Conservation (phyloP, 2,888 invertebrate species). For the Pammene aurita region DNA sequence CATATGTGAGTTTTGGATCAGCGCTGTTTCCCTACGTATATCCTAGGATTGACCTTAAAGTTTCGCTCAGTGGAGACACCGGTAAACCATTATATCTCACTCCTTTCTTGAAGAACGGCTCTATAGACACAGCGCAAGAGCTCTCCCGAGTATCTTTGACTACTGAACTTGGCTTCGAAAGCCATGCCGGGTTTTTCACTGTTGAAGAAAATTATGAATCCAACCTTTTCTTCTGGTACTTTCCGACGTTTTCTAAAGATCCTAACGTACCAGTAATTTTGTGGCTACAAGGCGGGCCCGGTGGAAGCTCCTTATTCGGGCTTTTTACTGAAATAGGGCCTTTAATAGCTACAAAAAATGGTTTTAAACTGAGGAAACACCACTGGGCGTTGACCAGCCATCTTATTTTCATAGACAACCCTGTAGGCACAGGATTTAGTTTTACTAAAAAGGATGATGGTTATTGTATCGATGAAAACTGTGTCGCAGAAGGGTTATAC, state of each 20-base stretch:
- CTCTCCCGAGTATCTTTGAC: slow-evolving; percentile 67
- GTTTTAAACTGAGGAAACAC: slow-evolving; percentile 69
- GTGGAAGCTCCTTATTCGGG: slow-evolving; percentile 80
- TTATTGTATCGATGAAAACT: slow-evolving; percentile 81
- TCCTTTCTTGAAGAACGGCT: slow-evolving; percentile 80
- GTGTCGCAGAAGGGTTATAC: slow-evolving; percentile 82
- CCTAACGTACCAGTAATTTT: slow-evolving; percentile 75
- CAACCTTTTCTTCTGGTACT: slow-evolving; percentile 87
- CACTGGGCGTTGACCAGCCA: slow-evolving; percentile 84
- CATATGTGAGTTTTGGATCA: slow-evolving; percentile 32
- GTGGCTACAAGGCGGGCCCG: slow-evolving; percentile 85
- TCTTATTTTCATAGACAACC: slow-evolving; percentile 86
- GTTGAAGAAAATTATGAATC: slow-evolving; percentile 82
- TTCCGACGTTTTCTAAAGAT: slow-evolving; percentile 76
- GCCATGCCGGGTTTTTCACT: slow-evolving; percentile 85
- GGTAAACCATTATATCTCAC: slow-evolving; percentile 83
- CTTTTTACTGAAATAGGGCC: slow-evolving; percentile 85
- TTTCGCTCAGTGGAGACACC: slow-evolving; percentile 50
- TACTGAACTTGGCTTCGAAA: slow-evolving; percentile 68
- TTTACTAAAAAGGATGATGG: slow-evolving; percentile 81
- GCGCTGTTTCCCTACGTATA: slow-evolving; percentile 64
- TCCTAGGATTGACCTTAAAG: slow-evolving; percentile 62
- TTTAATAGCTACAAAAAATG: slow-evolving; percentile 67
- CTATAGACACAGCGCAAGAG: slow-evolving; percentile 73
- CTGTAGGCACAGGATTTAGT: slow-evolving; percentile 86